Conservation (phyloP, 2,888 invertebrate genomes). For the Leucozona laternaria region DNA sequence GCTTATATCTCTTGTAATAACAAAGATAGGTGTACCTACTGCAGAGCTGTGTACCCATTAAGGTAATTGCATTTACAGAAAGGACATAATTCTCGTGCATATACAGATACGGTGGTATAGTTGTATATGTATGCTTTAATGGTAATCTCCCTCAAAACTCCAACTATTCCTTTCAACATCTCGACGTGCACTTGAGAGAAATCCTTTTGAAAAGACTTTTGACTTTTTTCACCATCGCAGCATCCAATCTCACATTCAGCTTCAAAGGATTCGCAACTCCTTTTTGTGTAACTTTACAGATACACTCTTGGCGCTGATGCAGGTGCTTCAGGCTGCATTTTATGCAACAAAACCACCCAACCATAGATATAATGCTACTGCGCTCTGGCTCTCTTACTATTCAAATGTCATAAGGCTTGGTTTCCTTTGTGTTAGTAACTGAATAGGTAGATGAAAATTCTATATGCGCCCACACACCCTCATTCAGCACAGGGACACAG, state of each 20-base stretch:
- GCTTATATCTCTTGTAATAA: neutral
- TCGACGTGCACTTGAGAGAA: conserved; percentile 19
- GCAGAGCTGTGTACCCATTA: conserved; percentile 45
- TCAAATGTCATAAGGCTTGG: conserved; percentile 48
- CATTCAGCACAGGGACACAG: neutral
- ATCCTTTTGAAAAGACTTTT: conserved; percentile 42
- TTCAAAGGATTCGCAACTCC: conserved; percentile 30
- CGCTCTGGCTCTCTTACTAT: conserved; percentile 44
- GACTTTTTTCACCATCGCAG: neutral
- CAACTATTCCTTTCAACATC: conserved; percentile 21
- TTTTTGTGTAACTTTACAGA: conserved; percentile 26
- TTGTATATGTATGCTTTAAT: neutral
- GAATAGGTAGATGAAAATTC: conserved; percentile 25
- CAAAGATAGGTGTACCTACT: conserved; percentile 5
- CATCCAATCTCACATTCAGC: conserved; percentile 35
- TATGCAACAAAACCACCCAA: conserved; percentile 37
- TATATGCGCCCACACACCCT: conserved; percentile 15
- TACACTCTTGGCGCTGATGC: neutral
- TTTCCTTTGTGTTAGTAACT: conserved; percentile 39
- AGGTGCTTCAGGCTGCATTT: conserved; percentile 31
- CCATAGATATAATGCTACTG: conserved; percentile 51
- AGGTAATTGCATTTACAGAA: conserved; percentile 60
- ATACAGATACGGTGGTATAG: neutral
- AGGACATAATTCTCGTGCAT: conserved; percentile 44
- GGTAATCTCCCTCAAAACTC: conserved; percentile 2